Percentiles rank a stretch among this genome's conserved stretches.
phyloP scores from a whole-genome alignment of 2,113 vertebrate species.

The Eurypyga helias region DNA sequence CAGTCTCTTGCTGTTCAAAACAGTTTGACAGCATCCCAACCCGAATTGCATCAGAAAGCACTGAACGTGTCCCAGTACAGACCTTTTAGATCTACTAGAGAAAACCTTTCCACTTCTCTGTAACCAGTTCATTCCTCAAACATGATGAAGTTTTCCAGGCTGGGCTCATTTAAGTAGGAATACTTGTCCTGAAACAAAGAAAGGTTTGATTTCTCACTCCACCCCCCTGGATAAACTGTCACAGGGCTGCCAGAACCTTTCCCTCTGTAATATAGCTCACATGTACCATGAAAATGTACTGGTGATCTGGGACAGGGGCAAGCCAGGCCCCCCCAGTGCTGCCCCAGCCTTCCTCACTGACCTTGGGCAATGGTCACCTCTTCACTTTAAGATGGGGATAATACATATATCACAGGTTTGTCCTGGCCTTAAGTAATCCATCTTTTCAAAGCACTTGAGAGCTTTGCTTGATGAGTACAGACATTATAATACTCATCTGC shows the following conservation, averaged over 20 bases:
- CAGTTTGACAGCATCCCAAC: background rate
- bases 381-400: constrained; percentile 56
- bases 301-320: fast-evolving
- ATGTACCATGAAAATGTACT: fast-evolving
- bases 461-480: constrained; percentile 62
- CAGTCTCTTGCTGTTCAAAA: background rate
- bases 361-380: constrained; percentile 31
- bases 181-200: too few relatives aligned
- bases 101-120: background rate
- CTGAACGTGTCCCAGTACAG: background rate
- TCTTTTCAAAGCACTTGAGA: constrained; percentile 44
- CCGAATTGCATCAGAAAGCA: background rate
- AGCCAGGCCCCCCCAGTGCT: background rate
- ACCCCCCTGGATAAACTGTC: background rate
- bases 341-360: background rate
- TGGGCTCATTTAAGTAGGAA: background rate
- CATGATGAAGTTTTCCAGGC: background rate
- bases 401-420: constrained; percentile 42
- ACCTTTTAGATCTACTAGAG: background rate
- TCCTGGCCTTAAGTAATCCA: constrained; percentile 47
- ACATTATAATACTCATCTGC: constrained; percentile 27
- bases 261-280: background rate
- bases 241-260: background rate
- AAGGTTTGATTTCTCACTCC: background rate
- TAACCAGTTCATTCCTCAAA: background rate